Conservation (phyloP, 2,113 vertebrate genomes). For the Genyomyrus donnyi region DNA sequence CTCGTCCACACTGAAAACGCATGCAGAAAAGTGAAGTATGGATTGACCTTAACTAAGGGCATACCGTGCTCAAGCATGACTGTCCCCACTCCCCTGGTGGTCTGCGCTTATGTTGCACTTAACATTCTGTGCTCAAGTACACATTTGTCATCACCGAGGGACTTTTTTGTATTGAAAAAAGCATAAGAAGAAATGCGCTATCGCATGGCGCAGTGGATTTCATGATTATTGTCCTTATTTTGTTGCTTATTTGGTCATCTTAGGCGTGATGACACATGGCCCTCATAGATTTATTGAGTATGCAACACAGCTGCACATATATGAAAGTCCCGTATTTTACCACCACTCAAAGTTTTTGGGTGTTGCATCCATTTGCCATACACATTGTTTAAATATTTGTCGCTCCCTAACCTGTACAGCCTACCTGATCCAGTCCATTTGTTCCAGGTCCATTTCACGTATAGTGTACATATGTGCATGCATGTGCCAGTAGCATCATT, state of each 20-base stretch:
- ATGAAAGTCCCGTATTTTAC: not conserved
- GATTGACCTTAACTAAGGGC: not conserved
- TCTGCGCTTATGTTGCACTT: not conserved
- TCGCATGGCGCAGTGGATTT: not conserved
- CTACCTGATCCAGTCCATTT: not conserved
- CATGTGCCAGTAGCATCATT: not conserved
- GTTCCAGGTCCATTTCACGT: not conserved
- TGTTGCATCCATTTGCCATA: not conserved
- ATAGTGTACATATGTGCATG: not conserved
- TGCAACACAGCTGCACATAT: not conserved
- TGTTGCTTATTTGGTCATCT: not conserved
- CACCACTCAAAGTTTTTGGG: not conserved
- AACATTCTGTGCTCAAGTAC: not conserved
- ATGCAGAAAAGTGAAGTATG: not conserved
- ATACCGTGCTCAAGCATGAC: not conserved
- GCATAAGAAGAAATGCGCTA: not conserved
- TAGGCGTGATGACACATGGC: not conserved
- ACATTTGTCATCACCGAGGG: not conserved
- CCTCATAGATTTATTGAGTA: not conserved
- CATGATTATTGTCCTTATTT: not conserved
- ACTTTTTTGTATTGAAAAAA: not conserved
- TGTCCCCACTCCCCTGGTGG: not conserved
- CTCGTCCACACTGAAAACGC: too few relatives aligned
- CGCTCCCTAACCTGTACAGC: not conserved
- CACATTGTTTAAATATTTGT: not conserved